Conservation (phyloP, 2,113 vertebrate species). For the Callipepla squamata region DNA sequence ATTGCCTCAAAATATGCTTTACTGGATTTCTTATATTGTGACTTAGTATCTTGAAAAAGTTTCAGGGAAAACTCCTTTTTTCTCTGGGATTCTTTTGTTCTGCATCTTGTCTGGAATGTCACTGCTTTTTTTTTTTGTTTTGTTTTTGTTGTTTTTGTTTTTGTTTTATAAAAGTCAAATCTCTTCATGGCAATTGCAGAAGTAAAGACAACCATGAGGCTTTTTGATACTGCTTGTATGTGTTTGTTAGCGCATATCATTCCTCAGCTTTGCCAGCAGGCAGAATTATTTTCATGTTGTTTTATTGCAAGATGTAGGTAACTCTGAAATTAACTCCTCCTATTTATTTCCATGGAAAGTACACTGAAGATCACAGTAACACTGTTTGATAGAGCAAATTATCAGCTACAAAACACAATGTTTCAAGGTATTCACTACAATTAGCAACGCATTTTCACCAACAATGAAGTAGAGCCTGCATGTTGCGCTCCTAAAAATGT, state of each 20-base stretch:
- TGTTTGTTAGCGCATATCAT: neutral
- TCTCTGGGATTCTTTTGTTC: neutral
- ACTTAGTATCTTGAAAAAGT: neutral
- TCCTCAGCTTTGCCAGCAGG: neutral
- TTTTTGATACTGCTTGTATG: neutral
- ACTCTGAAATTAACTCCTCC: too few species aligned
- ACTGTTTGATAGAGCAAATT: too few species aligned
- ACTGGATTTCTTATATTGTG: neutral
- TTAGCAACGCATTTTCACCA: too few species aligned
- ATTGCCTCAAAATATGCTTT: neutral
- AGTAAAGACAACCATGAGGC: neutral
- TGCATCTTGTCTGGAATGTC: neutral
- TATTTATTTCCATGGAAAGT: too few species aligned
- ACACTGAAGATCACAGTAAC: too few species aligned
- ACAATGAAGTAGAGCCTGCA: too few species aligned
- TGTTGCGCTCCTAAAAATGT: too few species aligned
- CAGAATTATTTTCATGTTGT: neutral
- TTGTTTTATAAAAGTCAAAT: neutral
- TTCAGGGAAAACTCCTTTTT: neutral
- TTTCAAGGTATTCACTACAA: too few species aligned
- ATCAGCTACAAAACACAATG: too few species aligned
- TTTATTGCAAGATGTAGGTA: neutral
- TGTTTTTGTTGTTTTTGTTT: neutral
- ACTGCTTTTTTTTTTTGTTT: neutral
- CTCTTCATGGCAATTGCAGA: neutral